Conservation (phyloP, 2,797 vertebrate genomes). For the Rhinophrynus dorsalis region DNA sequence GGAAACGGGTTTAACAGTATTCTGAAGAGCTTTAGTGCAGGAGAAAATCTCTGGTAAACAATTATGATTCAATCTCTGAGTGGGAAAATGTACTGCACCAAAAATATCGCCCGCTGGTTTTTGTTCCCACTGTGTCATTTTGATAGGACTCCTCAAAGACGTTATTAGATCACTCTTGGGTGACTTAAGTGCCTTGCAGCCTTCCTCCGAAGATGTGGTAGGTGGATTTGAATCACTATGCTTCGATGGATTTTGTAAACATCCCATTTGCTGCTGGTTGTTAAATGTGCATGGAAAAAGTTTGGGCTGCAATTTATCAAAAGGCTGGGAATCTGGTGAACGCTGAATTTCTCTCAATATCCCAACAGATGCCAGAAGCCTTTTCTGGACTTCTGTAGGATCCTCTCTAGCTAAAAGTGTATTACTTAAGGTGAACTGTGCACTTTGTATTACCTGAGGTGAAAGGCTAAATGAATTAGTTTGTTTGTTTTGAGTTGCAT, state of each 20-base stretch:
- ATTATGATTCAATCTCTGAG: slow-evolving; percentile 67
- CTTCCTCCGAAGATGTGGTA: slow-evolving; percentile 67
- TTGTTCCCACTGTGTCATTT: slow-evolving; percentile 70
- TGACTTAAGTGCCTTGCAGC: slow-evolving; percentile 63
- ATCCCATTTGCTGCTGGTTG: slow-evolving; percentile 64
- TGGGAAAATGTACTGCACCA: slow-evolving; percentile 66
- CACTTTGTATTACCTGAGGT: slow-evolving; percentile 63
- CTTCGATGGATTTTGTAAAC: slow-evolving; percentile 65
- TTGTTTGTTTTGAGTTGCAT: slow-evolving; percentile 64
- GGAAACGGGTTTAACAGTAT: slow-evolving; percentile 67
- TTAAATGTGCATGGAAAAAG: slow-evolving; percentile 69
- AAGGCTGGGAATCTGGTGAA: slow-evolving; percentile 62
- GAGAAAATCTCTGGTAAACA: slow-evolving; percentile 62
- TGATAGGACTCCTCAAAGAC: slow-evolving; percentile 69
- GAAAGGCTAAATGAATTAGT: slow-evolving; percentile 67
- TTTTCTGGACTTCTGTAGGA: slow-evolving; percentile 63
- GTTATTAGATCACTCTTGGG: slow-evolving; percentile 70
- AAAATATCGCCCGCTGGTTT: slow-evolving; percentile 73
- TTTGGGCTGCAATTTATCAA: slow-evolving; percentile 60
- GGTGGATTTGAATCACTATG: slow-evolving; percentile 65
- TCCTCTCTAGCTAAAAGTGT: slow-evolving; percentile 65
- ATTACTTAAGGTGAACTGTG: slow-evolving; percentile 58
- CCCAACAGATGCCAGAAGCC: slow-evolving; percentile 61
- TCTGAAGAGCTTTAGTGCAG: slow-evolving; percentile 64
- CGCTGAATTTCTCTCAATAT: slow-evolving; percentile 66